Conservation (phyloP, 2,113 vertebrate species). For the Oophaga pumilio region DNA sequence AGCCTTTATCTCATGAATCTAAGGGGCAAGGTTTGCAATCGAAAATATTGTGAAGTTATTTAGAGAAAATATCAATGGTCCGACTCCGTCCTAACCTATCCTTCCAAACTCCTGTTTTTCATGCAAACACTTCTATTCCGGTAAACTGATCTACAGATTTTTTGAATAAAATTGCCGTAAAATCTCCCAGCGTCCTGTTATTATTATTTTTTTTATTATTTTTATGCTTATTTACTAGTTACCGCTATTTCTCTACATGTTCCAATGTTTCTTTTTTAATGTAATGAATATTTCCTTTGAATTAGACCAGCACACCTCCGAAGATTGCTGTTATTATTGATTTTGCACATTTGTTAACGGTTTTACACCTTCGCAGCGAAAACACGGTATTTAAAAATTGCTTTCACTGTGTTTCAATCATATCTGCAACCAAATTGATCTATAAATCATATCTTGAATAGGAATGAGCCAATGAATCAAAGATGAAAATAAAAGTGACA, state of each 20-base stretch:
- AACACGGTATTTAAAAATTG: slow-evolving; percentile 71
- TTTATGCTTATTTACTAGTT: not conserved
- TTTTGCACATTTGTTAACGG: slow-evolving; percentile 60
- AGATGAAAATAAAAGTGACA: slow-evolving; percentile 67
- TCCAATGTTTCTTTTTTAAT: slow-evolving; percentile 10
- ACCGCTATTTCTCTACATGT: not conserved
- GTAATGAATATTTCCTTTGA: slow-evolving; percentile 29
- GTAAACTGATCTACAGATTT: slow-evolving; percentile 37
- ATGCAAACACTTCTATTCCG: slow-evolving; percentile 3
- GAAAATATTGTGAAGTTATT: too few species aligned
- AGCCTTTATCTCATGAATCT: too few species aligned
- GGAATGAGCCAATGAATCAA: slow-evolving; percentile 73
- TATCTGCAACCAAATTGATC: slow-evolving; percentile 72
- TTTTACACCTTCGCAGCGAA: slow-evolving; percentile 66
- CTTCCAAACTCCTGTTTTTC: not conserved
- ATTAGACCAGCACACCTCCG: slow-evolving; percentile 6
- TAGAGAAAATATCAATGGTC: too few species aligned
- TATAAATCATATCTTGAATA: slow-evolving; percentile 70
- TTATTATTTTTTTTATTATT: not conserved
- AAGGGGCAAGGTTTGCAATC: too few species aligned
- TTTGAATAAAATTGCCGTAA: slow-evolving; percentile 34
- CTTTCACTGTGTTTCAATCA: slow-evolving; percentile 72
- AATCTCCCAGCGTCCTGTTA: not conserved
- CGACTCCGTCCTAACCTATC: too few species aligned
- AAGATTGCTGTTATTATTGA: slow-evolving; percentile 40